Evolutionary conservation across 2,888 invertebrate genomes (phyloP).

Genomic region (Bruchidius siliquastri): DNA sequence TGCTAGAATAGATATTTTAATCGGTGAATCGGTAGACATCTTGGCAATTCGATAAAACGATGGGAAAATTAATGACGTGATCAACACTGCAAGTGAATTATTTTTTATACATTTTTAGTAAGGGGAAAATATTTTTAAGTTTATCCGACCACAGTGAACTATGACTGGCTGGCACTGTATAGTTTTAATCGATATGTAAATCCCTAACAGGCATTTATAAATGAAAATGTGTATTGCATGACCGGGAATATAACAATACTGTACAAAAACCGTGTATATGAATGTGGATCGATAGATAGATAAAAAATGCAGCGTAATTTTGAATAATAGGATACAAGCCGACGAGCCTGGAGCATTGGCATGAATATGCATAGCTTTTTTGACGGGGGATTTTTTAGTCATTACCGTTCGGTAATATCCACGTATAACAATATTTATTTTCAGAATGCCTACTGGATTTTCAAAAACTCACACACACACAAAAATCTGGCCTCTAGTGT

Average conservation of each 20-base stretch:
- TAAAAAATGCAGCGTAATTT: background rate
- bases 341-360: background rate
- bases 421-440: background rate
- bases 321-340: background rate
- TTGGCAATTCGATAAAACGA: no score
- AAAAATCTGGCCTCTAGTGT: background rate
- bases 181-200: background rate
- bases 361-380: background rate
- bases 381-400: background rate
- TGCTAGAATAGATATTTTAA: no score
- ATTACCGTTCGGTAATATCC: background rate
- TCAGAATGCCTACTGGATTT: background rate
- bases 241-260: background rate
- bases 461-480: background rate
- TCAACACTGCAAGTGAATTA: no score
- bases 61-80: no score
- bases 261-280: background rate
- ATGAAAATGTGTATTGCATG: background rate
- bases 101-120: no score
- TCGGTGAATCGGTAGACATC: no score
- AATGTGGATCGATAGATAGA: background rate
- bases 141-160: background rate
- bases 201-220: background rate
- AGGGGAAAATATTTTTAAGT: background rate
- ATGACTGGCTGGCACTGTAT: background rate